A percentile compares a stretch with the other conserved stretches of the same genome.
Conservation (phyloP, 2,113 vertebrate species). For the Asarcornis scutulata region DNA sequence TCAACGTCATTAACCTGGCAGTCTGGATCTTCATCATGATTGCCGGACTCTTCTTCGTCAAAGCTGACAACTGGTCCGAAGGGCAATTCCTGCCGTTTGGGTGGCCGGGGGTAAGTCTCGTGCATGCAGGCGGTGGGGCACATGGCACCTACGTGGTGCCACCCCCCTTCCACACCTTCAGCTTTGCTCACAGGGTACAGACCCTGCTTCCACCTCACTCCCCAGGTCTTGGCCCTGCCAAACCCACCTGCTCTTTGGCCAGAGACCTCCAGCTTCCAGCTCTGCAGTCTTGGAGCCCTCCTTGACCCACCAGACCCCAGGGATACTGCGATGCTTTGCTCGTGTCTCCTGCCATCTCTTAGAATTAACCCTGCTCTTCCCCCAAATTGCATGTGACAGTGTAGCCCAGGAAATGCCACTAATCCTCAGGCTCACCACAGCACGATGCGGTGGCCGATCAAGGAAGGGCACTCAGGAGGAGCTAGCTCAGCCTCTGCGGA, state of each 20-base stretch:
- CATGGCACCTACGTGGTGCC: rapidly evolving
- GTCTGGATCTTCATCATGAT: constrained; percentile 96
- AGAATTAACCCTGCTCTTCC: neutral
- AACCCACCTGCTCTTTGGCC: neutral
- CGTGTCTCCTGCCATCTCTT: neutral
- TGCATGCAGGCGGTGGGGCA: rapidly evolving
- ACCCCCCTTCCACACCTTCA: neutral
- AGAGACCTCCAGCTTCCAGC: neutral
- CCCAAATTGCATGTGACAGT: neutral
- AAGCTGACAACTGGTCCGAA: constrained; percentile 88
- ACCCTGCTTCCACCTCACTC: neutral
- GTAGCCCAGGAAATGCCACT: neutral
- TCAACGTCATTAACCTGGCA: constrained; percentile 91
- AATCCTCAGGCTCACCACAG: neutral
- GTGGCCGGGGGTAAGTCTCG: constrained; percentile 94
- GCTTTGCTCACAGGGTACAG: rapidly evolving
- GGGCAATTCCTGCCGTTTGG: constrained; percentile 92
- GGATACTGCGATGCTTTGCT: rapidly evolving
- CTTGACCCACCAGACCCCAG: neutral
- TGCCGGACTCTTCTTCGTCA: constrained; percentile 91
- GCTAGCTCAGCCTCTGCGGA: neutral
- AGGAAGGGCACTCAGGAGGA: neutral
- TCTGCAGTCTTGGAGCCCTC: neutral
- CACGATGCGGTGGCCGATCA: neutral
- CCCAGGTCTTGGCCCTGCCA: neutral